These are phyloP conservation scores for Hyphantria cunea DNA, from an alignment of 1,140 invertebrate genomes.

Conservation along the genomic window DNA sequence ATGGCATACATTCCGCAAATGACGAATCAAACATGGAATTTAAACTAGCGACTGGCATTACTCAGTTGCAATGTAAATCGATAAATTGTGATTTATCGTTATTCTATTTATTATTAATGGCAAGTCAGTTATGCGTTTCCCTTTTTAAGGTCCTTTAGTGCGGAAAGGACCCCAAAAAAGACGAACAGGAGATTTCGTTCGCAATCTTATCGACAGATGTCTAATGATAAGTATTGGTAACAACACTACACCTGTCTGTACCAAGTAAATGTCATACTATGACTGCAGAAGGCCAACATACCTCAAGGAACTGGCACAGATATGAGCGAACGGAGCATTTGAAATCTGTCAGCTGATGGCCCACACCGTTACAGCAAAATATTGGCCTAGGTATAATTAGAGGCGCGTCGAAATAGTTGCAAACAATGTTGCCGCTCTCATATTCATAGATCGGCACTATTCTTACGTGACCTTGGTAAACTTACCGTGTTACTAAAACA, in stretches of 20 bases:
- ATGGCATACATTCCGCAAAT: too few relatives aligned
- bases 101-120: too few relatives aligned
- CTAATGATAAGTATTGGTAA: background rate
- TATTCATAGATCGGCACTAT: slow-evolving; percentile 60
- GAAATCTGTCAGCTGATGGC: slow-evolving; percentile 46
- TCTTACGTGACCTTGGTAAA: slow-evolving; percentile 58
- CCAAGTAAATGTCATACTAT: background rate
- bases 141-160: too few relatives aligned
- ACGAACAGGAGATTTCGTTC: too few relatives aligned
- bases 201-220: too few relatives aligned
- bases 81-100: too few relatives aligned
- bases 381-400: slow-evolving; percentile 60
- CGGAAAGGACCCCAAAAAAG: too few relatives aligned
- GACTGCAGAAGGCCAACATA: slow-evolving; percentile 24
- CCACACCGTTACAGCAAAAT: slow-evolving; percentile 41
- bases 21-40: too few relatives aligned
- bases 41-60: too few relatives aligned
- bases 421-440: slow-evolving; percentile 56
- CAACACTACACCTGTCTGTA: slow-evolving; percentile 16
- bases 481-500: slow-evolving; percentile 44
- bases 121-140: too few relatives aligned
- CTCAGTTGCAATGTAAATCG: too few relatives aligned
- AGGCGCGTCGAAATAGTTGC: slow-evolving; percentile 48
- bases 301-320: slow-evolving; percentile 24
- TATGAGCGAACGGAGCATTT: slow-evolving; percentile 24